Percentiles rank a stretch among this genome's conserved stretches.
Conservation (phyloP, 2,113 vertebrate species). For the Myrmecobius fasciatus region DNA sequence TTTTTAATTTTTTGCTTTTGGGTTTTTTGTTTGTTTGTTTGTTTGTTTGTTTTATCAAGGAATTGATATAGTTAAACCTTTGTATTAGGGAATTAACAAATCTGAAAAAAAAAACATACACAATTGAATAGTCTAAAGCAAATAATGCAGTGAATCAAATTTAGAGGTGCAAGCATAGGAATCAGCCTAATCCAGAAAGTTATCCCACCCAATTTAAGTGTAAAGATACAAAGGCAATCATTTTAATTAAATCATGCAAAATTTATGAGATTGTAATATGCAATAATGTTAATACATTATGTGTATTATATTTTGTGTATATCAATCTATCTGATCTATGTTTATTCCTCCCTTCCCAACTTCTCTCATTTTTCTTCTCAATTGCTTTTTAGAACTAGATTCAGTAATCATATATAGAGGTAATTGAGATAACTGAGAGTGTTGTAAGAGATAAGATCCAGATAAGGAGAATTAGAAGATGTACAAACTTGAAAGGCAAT, state of each 20-base stretch:
- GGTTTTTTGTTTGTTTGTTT: not conserved
- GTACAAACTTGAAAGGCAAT: not conserved
- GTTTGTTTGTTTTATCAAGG: not conserved
- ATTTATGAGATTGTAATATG: not conserved
- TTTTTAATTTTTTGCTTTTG: not conserved
- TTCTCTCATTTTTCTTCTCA: not conserved
- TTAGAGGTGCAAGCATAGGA: not conserved
- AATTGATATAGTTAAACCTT: not conserved
- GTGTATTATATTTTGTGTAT: too few species aligned
- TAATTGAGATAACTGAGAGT: not conserved
- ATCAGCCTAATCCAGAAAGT: not conserved
- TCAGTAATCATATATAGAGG: not conserved
- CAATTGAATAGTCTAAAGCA: not conserved
- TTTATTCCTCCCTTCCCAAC: not conserved
- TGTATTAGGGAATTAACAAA: not conserved
- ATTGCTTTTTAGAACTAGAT: not conserved
- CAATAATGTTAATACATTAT: not conserved
- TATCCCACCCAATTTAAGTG: not conserved
- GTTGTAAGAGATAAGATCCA: not conserved
- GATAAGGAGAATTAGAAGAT: not conserved
- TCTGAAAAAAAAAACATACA: not conserved
- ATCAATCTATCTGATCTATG: not conserved
- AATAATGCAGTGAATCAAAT: not conserved
- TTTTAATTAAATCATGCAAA: not conserved
- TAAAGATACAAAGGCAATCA: not conserved